These are phyloP conservation scores for Pogonomyrmex californicus DNA, from an alignment of 1,140 invertebrate species.

Conservation along the genomic window DNA sequence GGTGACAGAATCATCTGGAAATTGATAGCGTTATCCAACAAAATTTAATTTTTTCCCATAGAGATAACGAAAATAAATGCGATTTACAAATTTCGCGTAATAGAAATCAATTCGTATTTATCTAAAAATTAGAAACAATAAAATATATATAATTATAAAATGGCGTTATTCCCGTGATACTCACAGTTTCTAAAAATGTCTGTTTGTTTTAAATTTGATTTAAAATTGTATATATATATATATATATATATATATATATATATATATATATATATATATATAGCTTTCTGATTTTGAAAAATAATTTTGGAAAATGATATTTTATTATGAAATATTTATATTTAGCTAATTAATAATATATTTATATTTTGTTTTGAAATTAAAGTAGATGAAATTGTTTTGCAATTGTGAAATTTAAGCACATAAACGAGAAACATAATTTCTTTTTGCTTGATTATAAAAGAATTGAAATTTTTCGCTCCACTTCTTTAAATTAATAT, in stretches of 20 bases:
- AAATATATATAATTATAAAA: too few relatives aligned
- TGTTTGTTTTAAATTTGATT: not conserved
- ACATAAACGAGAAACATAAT: not conserved
- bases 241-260: not conserved
- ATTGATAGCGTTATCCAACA: slow-evolving; percentile 21
- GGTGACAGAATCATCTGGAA: not conserved
- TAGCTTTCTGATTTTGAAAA: not conserved
- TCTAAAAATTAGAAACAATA: too few relatives aligned
- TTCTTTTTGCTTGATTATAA: not conserved
- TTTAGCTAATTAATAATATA: not conserved
- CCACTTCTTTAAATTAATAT: slow-evolving; percentile 3
- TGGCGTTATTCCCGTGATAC: too few relatives aligned
- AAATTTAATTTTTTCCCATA: not conserved
- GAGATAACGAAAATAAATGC: not conserved
- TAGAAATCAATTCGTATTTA: too few relatives aligned
- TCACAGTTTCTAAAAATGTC: too few relatives aligned
- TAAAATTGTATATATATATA: not conserved
- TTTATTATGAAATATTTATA: not conserved
- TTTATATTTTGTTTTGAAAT: slow-evolving; percentile 5
- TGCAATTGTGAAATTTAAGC: not conserved
- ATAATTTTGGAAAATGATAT: not conserved
- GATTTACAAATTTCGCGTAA: too few relatives aligned
- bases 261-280: not conserved
- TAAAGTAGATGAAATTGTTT: not conserved
- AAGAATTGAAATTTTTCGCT: not conserved